Evolutionary conservation across 2,113 vertebrate species (phyloP).

Genomic region (Limnothrissa miodon): DNA sequence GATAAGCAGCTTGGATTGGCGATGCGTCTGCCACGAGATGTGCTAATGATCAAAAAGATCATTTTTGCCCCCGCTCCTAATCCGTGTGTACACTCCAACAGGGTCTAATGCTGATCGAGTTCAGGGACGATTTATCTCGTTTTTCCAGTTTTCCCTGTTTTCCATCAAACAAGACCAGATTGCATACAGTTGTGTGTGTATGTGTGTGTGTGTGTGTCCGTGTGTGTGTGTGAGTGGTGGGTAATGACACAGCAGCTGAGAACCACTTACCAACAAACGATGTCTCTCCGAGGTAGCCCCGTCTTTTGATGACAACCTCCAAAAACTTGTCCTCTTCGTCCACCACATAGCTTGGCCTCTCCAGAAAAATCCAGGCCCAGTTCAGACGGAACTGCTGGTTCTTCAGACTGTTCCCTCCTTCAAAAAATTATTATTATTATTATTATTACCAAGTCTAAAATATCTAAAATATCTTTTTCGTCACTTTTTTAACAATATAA

Average conservation of each 20-base stretch:
- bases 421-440: no score
- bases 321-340: slow-evolving; percentile 85
- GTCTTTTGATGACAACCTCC: slow-evolving; percentile 82
- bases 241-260: slow-evolving; percentile 15
- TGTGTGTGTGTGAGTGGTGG: neutral
- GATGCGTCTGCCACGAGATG: neutral
- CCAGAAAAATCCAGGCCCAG: slow-evolving; percentile 96
- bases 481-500: no score
- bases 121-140: neutral
- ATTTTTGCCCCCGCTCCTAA: neutral
- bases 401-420: slow-evolving; percentile 87
- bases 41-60: neutral
- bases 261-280: slow-evolving; percentile 89
- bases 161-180: neutral
- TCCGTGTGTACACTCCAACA: neutral
- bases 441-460: no score
- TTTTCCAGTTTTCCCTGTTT: neutral
- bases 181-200: no score
- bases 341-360: slow-evolving; percentile 85
- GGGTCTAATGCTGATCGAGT: neutral
- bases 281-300: slow-evolving; percentile 92
- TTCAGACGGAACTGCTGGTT: slow-evolving; percentile 84
- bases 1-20: neutral
- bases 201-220: neutral
- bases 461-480: no score